Conservation (phyloP, 1,140 invertebrate genomes). For the Cherax quadricarinatus region DNA sequence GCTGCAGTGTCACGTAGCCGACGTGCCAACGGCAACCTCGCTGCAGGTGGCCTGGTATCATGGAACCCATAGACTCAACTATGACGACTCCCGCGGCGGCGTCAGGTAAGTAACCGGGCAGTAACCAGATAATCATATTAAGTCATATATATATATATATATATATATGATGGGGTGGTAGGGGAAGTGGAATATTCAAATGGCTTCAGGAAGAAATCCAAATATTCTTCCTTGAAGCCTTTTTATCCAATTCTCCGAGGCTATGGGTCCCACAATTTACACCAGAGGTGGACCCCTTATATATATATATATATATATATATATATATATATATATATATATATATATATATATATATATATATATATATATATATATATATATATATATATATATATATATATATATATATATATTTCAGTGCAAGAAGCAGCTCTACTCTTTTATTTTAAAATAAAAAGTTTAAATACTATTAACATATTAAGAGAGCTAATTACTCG, state of each 20-base stretch:
- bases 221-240: no score
- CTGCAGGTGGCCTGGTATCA: slow-evolving; percentile 41
- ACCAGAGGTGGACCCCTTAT: no score
- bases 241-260: no score
- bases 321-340: no score
- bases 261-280: no score
- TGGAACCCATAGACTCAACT: slow-evolving; percentile 24
- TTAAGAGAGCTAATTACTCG: no score
- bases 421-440: no score
- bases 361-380: slow-evolving; percentile 13
- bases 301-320: slow-evolving; percentile 8
- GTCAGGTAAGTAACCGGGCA: not conserved
- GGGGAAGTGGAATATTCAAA: no score
- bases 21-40: slow-evolving; percentile 36
- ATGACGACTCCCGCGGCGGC: slow-evolving; percentile 23
- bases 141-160: slow-evolving; percentile 13
- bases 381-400: slow-evolving; percentile 13
- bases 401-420: not conserved
- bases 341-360: slow-evolving; percentile 13
- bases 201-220: no score
- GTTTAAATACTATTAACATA: no score
- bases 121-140: no score
- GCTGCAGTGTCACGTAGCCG: slow-evolving; percentile 85
- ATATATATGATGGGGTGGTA: not conserved
- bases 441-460: no score